Evolutionary conservation across 2,888 invertebrate species (phyloP).

Genomic region (Oxystoma pomonae): DNA sequence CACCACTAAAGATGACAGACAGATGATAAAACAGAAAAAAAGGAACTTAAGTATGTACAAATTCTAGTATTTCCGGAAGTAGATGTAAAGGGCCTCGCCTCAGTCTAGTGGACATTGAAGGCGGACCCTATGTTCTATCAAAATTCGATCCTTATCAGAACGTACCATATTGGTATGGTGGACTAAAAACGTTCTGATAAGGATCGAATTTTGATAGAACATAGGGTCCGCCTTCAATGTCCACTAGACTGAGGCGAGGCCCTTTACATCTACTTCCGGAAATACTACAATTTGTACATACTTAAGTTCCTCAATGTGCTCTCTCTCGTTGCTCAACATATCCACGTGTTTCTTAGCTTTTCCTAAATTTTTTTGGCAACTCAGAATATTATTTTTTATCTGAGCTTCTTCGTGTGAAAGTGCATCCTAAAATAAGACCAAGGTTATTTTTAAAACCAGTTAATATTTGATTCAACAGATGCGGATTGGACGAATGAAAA

Average conservation of each 20-base stretch:
- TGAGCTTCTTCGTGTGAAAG: not conserved
- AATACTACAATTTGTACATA: not conserved
- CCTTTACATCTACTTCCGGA: no score
- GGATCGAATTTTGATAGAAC: not conserved
- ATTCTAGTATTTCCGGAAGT: not conserved
- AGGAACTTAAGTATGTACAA: not conserved
- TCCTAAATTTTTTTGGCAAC: not conserved
- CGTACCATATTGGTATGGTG: not conserved
- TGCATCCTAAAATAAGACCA: not conserved
- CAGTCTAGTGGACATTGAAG: no score
- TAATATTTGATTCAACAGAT: no score
- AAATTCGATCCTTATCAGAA: not conserved
- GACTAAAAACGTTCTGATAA: not conserved
- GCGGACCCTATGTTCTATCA: not conserved
- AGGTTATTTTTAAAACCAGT: no score
- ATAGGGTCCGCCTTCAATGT: no score
- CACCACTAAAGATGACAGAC: no score
- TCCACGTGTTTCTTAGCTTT: not conserved
- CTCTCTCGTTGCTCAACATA: not conserved
- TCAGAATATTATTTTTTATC: not conserved
- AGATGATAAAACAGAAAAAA: no score
- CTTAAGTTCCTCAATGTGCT: not conserved
- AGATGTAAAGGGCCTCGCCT: no score
- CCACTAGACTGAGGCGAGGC: no score
- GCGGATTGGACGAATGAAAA: no score